phyloP scores from a whole-genome alignment of 2,797 vertebrate genomes.

The Oreonectes daqikongensis region DNA sequence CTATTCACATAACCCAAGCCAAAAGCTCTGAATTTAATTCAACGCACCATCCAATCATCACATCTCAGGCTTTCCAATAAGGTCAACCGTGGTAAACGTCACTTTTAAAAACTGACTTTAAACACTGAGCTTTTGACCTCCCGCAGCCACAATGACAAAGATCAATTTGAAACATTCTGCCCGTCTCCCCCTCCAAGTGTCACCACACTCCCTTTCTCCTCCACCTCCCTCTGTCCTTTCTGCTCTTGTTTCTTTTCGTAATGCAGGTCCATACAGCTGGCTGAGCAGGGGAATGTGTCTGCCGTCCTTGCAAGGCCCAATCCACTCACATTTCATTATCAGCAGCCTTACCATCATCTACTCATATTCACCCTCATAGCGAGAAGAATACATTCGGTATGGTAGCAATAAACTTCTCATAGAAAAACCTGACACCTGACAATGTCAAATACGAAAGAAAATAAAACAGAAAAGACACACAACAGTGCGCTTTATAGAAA shows the following conservation, averaged over 20 bases:
- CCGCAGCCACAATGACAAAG: neutral
- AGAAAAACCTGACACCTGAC: slow-evolving; percentile 26
- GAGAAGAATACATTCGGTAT: slow-evolving; percentile 21
- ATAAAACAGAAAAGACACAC: slow-evolving; percentile 22
- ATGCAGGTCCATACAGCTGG: slow-evolving; percentile 17
- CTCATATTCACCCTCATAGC: slow-evolving; percentile 20
- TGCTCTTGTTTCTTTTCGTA: slow-evolving; percentile 10
- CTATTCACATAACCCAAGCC: neutral
- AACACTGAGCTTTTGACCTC: slow-evolving; percentile 10
- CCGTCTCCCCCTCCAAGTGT: neutral
- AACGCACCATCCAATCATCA: neutral
- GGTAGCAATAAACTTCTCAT: slow-evolving; percentile 32
- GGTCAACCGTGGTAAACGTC: neutral
- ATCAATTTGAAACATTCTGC: slow-evolving; percentile 21
- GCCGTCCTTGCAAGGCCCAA: slow-evolving; percentile 30
- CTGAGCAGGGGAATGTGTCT: slow-evolving; percentile 42
- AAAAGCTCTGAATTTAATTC: neutral
- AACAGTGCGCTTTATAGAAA: neutral
- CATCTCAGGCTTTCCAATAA: neutral
- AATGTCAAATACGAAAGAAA: slow-evolving; percentile 14
- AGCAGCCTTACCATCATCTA: slow-evolving; percentile 44
- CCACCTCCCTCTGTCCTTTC: neutral
- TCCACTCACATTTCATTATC: slow-evolving; percentile 49
- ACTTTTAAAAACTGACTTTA: slow-evolving; percentile 13
- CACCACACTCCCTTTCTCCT: neutral